Conservation (phyloP, 1,140 invertebrate genomes). For the Papilio glaucus region DNA sequence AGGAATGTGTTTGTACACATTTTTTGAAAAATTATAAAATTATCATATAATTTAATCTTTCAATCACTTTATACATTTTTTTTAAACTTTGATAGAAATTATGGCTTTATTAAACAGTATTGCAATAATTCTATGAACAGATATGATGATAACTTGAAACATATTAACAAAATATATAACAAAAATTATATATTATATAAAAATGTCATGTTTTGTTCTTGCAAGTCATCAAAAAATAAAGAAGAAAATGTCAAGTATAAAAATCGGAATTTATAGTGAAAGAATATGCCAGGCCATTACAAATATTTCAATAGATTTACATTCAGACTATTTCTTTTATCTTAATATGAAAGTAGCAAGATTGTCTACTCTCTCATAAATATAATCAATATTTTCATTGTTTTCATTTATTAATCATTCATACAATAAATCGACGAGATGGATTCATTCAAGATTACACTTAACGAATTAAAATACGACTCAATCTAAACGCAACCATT, state of each 20-base stretch:
- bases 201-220: constrained; percentile 18
- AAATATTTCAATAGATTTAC: constrained; percentile 13
- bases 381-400: neutral
- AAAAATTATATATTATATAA: constrained; percentile 1
- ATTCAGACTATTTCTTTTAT: constrained; percentile 1
- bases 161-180: constrained; percentile 20
- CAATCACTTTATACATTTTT: constrained; percentile 2
- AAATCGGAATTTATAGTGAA: neutral
- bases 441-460: too few species aligned
- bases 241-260: neutral
- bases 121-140: constrained; percentile 8
- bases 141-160: neutral
- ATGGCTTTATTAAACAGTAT: constrained; percentile 30
- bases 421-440: too few species aligned
- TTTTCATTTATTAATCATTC: neutral
- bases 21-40: neutral
- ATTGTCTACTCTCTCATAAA: constrained; percentile 9
- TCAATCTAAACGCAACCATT: too few species aligned
- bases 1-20: constrained; percentile 2
- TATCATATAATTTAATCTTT: constrained; percentile 16
- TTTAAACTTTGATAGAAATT: neutral
- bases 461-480: too few species aligned
- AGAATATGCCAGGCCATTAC: constrained; percentile 1
- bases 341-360: constrained; percentile 7
- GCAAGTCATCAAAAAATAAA: neutral